Conservation (phyloP, 1,140 invertebrate genomes). For the Leptonema lineaticorne region DNA sequence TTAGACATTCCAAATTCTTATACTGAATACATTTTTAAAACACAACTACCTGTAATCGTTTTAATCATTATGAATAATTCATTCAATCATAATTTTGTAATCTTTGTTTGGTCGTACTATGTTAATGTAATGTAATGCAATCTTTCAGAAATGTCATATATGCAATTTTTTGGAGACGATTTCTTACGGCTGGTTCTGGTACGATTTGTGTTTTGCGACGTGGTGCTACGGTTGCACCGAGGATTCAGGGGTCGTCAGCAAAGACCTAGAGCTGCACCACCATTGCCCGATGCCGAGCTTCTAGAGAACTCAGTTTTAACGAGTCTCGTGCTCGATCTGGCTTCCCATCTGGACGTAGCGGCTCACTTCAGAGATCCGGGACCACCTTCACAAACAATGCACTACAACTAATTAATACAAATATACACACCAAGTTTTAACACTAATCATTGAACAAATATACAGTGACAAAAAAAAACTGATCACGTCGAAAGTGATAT, state of each 20-base stretch:
- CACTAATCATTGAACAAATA: too few species aligned
- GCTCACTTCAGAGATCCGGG: constrained; percentile 66
- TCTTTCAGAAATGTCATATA: constrained; percentile 72
- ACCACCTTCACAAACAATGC: constrained; percentile 7
- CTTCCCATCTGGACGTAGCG: constrained; percentile 77
- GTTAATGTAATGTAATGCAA: background rate
- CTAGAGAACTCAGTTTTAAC: constrained; percentile 82
- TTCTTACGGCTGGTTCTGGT: constrained; percentile 86
- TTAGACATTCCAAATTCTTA: too few species aligned
- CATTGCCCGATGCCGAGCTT: constrained; percentile 85
- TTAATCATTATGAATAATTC: too few species aligned
- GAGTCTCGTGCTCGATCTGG: constrained; percentile 79
- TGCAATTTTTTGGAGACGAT: constrained; percentile 92
- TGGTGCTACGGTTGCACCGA: constrained; percentile 82
- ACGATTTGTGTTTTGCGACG: constrained; percentile 91
- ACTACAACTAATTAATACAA: constrained; percentile 12
- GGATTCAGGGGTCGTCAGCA: constrained; percentile 78
- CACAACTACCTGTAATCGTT: too few species aligned
- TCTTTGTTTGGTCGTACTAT: too few species aligned
- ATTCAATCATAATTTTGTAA: too few species aligned
- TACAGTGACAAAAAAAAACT: too few species aligned
- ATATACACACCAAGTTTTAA: too few species aligned
- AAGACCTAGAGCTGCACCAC: constrained; percentile 81
- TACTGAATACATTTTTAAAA: too few species aligned
- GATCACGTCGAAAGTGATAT: too few species aligned